Conservation (phyloP, 1,140 invertebrate species). For the Lepidurus couesii region DNA sequence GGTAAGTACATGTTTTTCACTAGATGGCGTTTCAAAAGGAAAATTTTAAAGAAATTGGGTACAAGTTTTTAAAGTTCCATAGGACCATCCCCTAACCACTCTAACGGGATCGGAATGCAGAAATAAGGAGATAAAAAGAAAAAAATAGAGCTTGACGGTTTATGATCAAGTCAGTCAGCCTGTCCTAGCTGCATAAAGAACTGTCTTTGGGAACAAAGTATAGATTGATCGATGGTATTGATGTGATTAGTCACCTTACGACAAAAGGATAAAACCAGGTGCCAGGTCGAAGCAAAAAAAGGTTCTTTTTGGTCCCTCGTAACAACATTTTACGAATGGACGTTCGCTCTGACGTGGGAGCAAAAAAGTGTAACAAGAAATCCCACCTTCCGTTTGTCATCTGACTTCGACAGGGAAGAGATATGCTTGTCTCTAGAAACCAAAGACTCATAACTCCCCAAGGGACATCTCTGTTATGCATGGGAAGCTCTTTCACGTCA, state of each 20-base stretch:
- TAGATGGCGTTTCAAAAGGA: not conserved
- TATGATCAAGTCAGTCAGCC: too few relatives aligned
- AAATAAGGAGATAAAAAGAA: too few relatives aligned
- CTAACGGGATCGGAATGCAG: too few relatives aligned
- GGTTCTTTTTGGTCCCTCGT: not conserved
- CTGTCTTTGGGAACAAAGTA: not conserved
- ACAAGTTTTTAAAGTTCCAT: too few relatives aligned
- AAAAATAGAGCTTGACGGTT: too few relatives aligned
- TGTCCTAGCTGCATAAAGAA: too few relatives aligned
- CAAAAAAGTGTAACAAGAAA: not conserved
- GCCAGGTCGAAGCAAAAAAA: not conserved
- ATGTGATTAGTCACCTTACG: not conserved
- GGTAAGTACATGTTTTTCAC: slow-evolving; percentile 53
- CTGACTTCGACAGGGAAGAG: not conserved
- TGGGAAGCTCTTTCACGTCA: too few relatives aligned
- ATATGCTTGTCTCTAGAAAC: not conserved
- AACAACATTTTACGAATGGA: not conserved
- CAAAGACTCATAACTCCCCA: not conserved
- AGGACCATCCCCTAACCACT: too few relatives aligned
- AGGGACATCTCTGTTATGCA: not conserved
- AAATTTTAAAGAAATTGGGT: too few relatives aligned
- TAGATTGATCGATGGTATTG: not conserved
- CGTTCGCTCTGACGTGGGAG: not conserved
- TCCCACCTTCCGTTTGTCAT: not conserved
- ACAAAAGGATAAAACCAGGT: not conserved